phyloP scores from a whole-genome alignment of 2,888 invertebrate species.

The Eilema caniola region DNA sequence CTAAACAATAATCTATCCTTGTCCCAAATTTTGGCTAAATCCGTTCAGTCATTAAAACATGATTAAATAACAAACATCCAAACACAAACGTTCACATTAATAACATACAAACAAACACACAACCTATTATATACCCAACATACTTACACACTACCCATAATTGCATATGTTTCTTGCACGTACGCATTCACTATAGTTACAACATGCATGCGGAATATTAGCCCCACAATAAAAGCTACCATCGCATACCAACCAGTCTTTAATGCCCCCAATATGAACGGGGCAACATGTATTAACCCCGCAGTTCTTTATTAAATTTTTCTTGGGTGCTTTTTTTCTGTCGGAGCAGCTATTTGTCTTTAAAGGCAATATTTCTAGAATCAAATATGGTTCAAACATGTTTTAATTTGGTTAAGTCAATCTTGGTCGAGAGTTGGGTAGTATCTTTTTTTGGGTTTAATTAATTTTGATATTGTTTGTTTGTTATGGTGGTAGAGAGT shows the following conservation, averaged over 20 bases:
- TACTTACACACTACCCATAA: not conserved
- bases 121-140: too few relatives aligned
- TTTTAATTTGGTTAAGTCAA: not conserved
- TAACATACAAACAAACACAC: too few relatives aligned
- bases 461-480: not conserved
- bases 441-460: not conserved
- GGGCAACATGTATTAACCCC: conserved; percentile 34
- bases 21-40: too few relatives aligned
- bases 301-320: conserved; percentile 47
- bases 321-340: conserved; percentile 26
- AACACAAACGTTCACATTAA: too few relatives aligned
- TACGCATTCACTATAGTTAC: not conserved
- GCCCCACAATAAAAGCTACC: conserved; percentile 24
- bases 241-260: conserved; percentile 21
- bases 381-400: conserved; percentile 5
- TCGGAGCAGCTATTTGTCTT: conserved; percentile 7
- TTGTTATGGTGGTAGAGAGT: not conserved
- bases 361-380: conserved; percentile 10
- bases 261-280: conserved; percentile 26
- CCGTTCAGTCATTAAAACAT: too few relatives aligned
- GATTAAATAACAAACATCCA: too few relatives aligned
- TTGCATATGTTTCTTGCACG: not conserved
- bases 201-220: conserved; percentile 10
- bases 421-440: not conserved
- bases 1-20: too few relatives aligned